Conservation (phyloP, 2,797 vertebrate species). For the Pseudochirops cupreus region DNA sequence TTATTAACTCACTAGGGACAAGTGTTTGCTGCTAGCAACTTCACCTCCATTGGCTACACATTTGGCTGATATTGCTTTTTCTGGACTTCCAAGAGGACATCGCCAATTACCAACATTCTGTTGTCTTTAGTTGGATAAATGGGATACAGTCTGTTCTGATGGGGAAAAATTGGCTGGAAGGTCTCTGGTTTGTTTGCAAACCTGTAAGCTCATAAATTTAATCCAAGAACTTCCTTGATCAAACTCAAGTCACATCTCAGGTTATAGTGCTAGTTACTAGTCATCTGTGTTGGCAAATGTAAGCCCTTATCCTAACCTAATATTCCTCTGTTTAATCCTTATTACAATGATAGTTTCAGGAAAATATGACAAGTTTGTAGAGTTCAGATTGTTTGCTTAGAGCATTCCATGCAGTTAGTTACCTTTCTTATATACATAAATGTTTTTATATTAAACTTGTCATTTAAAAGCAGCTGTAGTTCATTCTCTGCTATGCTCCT, state of each 20-base stretch:
- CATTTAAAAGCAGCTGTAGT: constrained; percentile 66
- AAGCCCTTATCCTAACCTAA: constrained; percentile 46
- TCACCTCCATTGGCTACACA: background rate
- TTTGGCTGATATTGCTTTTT: background rate
- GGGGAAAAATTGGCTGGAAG: background rate
- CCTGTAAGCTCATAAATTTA: background rate
- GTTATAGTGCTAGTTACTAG: background rate
- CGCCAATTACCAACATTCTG: background rate
- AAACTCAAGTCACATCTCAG: background rate
- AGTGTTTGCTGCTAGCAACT: background rate
- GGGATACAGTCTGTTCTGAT: background rate
- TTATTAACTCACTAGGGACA: background rate
- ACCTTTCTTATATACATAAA: constrained; percentile 48
- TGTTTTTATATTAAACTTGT: constrained; percentile 66
- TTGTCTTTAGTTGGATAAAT: background rate
- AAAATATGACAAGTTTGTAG: constrained; percentile 47
- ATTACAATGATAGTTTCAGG: constrained; percentile 45
- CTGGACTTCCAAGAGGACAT: background rate
- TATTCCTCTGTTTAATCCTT: constrained; percentile 52
- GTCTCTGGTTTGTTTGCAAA: background rate
- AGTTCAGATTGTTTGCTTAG: constrained; percentile 53
- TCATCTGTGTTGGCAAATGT: background rate
- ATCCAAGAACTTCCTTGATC: background rate
- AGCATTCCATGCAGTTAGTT: constrained; percentile 60
- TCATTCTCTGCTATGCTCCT: constrained; percentile 56